Evolutionary conservation across 2,888 invertebrate genomes (phyloP), one percentile per base, ranked within the genome.

Genomic region (Deilephila porcellus): DNA sequence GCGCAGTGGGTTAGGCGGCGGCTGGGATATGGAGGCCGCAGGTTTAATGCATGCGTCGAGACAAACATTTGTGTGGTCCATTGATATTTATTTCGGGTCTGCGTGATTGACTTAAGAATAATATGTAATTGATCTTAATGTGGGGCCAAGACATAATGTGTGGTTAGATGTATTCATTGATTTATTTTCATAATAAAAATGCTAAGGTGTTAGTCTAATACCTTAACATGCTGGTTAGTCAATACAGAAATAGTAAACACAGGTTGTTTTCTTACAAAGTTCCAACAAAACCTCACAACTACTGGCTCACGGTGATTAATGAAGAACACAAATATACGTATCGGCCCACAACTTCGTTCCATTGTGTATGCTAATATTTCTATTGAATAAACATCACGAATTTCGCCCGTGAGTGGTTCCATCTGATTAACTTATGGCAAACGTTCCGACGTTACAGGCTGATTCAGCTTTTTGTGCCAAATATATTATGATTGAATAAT

Each of bases 361-460:
- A 67, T 67, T 67, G 67, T 67, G 67, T 67, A 52, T 67, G 67
- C 67, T 67, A 67, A 67, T 67, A 67, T 67, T 52, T 67, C 67
- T 52, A 67, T 67, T 67, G 67, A 67, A 67, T 67, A 67, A 67
- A 67, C 52, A 67, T 52, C 67, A 45, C 45, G 45, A 67, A 67
- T 67, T 67, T 67, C 67, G 67, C 45, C 67, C 45, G 25, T 52
- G 67, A 67, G 67, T 67, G 67, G 67, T 14, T 67, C 56, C 56
- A 14, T 63, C 34, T 67, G 67, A 67, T 52, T 45, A 67, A 67
- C 67, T 67, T 67, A 67, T 67, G 67, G 52, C 25, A 20, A 62
- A 62, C 29, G 32, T 32, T 37, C 4, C 56, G 56, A 56, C 56
- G 14, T 67, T 20, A 67, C 25, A 67, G 45, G 45, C 17, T 67